A percentile compares a stretch with the other conserved stretches of the same genome.
These are phyloP conservation scores for Coranthus polyacanthus DNA, from an alignment of 2,797 vertebrate genomes.

Conservation along the genomic window DNA sequence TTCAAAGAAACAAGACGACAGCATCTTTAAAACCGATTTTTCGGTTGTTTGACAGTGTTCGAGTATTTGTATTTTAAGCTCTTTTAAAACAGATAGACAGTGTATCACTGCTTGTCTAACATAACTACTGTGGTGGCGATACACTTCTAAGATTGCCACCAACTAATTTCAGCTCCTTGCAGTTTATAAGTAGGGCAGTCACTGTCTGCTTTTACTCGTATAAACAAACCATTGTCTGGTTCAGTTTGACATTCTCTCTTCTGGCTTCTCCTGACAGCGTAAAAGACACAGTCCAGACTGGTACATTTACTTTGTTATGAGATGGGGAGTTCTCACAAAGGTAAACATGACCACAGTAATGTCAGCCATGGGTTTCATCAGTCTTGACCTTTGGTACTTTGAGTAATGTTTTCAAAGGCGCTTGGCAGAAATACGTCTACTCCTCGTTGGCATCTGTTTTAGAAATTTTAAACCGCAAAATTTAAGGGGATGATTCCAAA, in stretches of 20 bases:
- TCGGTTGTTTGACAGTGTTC: not conserved
- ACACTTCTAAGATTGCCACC: slow-evolving; percentile 17
- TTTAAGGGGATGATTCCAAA: no score
- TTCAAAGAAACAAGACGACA: no score
- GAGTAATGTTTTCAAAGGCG: slow-evolving; percentile 12
- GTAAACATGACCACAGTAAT: slow-evolving; percentile 52
- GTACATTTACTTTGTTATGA: slow-evolving; percentile 33
- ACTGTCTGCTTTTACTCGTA: slow-evolving; percentile 26
- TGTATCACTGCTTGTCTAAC: not conserved
- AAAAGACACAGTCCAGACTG: slow-evolving; percentile 51
- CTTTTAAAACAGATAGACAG: not conserved
- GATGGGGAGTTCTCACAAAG: slow-evolving; percentile 38
- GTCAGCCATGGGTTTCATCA: slow-evolving; percentile 44
- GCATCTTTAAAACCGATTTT: no score
- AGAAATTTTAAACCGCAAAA: no score
- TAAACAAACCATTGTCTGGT: slow-evolving; percentile 37
- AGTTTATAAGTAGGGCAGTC: slow-evolving; percentile 26
- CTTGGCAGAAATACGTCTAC: not conserved
- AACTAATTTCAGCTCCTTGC: slow-evolving; percentile 21
- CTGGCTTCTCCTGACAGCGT: slow-evolving; percentile 12
- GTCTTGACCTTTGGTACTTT: slow-evolving; percentile 36
- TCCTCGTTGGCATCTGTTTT: not conserved
- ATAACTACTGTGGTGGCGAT: not conserved
- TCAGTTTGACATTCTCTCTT: slow-evolving; percentile 16
- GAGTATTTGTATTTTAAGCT: slow-evolving; percentile 5